Evolutionary conservation across 2,888 invertebrate genomes (phyloP).

Genomic region (Hololepta plana): DNA sequence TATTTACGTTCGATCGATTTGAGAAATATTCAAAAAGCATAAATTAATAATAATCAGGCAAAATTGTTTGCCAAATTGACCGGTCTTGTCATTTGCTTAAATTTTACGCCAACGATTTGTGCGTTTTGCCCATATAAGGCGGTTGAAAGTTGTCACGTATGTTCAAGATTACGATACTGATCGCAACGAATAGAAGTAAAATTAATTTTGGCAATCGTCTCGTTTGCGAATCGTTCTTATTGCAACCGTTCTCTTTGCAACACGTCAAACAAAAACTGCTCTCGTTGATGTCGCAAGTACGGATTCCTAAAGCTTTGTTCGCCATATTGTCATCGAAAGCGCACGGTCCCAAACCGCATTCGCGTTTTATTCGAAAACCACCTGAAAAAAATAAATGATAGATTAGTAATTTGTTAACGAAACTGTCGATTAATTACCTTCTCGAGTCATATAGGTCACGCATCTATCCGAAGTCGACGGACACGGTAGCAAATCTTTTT

Average conservation of each 20-base stretch:
- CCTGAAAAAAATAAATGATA: slow-evolving; percentile 14
- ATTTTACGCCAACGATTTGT: slow-evolving; percentile 2
- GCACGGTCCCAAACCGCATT: slow-evolving; percentile 29
- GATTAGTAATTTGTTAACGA: no score
- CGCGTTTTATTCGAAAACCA: slow-evolving; percentile 24
- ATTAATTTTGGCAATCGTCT: no score
- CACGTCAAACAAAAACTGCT: slow-evolving; percentile 27
- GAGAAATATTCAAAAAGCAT: slow-evolving; percentile 1
- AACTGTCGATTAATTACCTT: slow-evolving; percentile 18
- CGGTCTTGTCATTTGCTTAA: no score
- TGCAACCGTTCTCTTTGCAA: slow-evolving; percentile 26
- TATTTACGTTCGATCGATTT: no score
- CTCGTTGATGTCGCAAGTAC: slow-evolving; percentile 24
- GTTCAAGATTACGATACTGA: slow-evolving; percentile 9
- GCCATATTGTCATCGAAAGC: slow-evolving; percentile 24
- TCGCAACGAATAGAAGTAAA: no score
- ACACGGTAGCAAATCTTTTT: slow-evolving; percentile 22
- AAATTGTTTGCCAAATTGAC: no score
- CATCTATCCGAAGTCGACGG: slow-evolving; percentile 24
- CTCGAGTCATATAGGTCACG: slow-evolving; percentile 26
- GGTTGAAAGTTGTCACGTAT: slow-evolving; percentile 12
- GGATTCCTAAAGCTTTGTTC: slow-evolving; percentile 22
- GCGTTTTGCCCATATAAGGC: slow-evolving; percentile 9
- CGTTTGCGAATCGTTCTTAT: no score
- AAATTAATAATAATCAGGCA: neutral